Evolutionary conservation across 2,113 vertebrate species (phyloP), one percentile per base, ranked within the genome.

Genomic region (Cygnus atratus): DNA sequence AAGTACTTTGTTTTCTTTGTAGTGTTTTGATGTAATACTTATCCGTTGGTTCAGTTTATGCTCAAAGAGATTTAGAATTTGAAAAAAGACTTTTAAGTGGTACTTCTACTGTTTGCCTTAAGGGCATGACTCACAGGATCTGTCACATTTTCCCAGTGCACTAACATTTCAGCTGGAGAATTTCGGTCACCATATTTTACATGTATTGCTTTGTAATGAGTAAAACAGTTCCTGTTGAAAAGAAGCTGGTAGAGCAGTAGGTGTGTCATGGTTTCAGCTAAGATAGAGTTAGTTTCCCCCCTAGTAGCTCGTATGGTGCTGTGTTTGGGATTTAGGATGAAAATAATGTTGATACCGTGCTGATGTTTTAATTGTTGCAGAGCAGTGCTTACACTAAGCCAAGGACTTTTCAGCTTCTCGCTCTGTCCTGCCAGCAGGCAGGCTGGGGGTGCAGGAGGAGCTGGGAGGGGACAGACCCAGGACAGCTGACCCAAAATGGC

Each of bases 61-160:
- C 88, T 84, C 58, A 59, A 85, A 92, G 84, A 91, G 70, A 82
- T 94, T 95, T 96, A 91, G 91, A 91, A 89, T 80, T 66, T 66
- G 71, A 79, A 85, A 79, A 79, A 52, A 89, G 91, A 87, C 77
- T 93, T 94, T 79, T 76, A 89, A 96, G 81, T 73, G 57, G 62
- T 75, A 72, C 65, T 87, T 96, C 79, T 29, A 87, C 70, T 57
- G 43, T 94, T 93, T 92, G 62, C 93, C 90, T 93, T 29, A 70
- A 94, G 77, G 77, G 71, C 41, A 58, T 94, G 71, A 66, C 92
- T 96, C 80, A 57, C 11, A 24, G 73, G 68, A 75, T 84, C 73
- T 82, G 84, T 74, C 81, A 87, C 46, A n/a, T 82, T 76, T 26
- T 25, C 21, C 54, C 28, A 71, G 24, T 0, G 0, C 31, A 31